Base-by-base conservation (phyloP, 2,113 vertebrate species). In the Chamaetylas fuelleborni region DNA sequence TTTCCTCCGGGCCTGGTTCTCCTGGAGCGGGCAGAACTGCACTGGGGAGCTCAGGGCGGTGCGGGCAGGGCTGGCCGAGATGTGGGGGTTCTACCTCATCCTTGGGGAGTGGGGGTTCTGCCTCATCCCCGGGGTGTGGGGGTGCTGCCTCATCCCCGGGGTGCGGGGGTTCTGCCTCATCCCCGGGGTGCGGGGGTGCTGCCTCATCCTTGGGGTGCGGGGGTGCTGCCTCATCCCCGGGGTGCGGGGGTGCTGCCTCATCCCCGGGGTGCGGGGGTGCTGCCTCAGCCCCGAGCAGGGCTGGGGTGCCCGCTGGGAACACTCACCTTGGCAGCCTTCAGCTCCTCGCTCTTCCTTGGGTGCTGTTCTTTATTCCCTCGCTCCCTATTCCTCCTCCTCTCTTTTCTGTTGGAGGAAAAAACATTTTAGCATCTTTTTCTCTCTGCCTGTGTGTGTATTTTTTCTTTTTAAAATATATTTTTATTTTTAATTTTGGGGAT, bases 361-460 rank as follows among this genome's bases (percentile, higher is more conserved):
- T 45, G 69, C 2, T 81, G 36, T 54, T 86, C 38, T 62, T 34
- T 17, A 45, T 64, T 86, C 58, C 70, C 83, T 71, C 45, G 43
- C 73, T 43, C 74, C 60, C n/a, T 50, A 2, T 14, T 87, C 56
- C 73, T 84, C 86, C 70, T 64, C 60, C 51, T 74, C 61, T 82
- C 56, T 62, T 72, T 58, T 33, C 72, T 89, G 62, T 40, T 43
- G 85, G 57, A 76, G 57, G 71, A 87, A 90, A 51, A 54, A 78
- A 45, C 4, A 6, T 8, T 77, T 88, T 66, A 82, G 22, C 12
- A n/a, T 25, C 2, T 82, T 51, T 31, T 14, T 29, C 11, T 29
- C 11, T 48, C 0, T 22, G 0, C 15, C 3, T 9, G 7, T 14
- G 1, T 12, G 6, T 9, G 1, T 31, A 3, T 5, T 2, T 31